Base-by-base conservation (phyloP, 2,113 vertebrate species). In the Thunnus maccoyii region DNA sequence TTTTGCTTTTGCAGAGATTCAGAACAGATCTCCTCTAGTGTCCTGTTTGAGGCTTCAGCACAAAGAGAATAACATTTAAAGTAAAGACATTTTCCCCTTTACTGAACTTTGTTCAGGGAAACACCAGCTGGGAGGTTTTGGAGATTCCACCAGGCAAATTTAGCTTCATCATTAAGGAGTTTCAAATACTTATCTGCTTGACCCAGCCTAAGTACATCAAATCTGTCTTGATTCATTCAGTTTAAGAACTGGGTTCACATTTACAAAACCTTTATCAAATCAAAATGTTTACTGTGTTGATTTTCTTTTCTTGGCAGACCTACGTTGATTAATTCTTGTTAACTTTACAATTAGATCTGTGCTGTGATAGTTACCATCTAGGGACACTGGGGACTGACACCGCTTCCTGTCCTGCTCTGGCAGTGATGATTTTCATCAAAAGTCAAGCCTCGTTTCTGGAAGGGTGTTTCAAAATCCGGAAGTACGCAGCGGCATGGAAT, bases 391-490 rank as follows among this genome's bases (percentile, higher is more conserved):
- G 27, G 48, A 48, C 41, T 58, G 47, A 47, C 27, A 27, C 62
- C 1, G 4, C 74, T 88, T 88, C 89, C 88, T 84, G 80, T 58
- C n/a, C 9, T 17, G 0, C 46, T 64, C 3, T 14, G 2, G 5
- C 63, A 13, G 47, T 9, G 13, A 41, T 47, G 25, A 66, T 7
- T 72, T 73, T 25, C 1, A 63, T 36, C 15, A 2, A 12, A 11
- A 51, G 10, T 73, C 32, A 44, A 14, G 41, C 16, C 18, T 0
- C 17, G 9, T 87, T 87, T 86, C 83, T 81, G 86, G 88, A 90
- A 92, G 72, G n/a, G 61, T 50, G 25, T 62, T 36, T 76, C 0
- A 0, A 3, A 44, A 25, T 17, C 25, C 60, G 92, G 82, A 93
- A 90, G 65, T 72, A 70, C 25, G 58, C 56, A 18, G 13, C 71